Evolutionary conservation across 2,797 vertebrate genomes (phyloP), one percentile per base, ranked within the genome.

Genomic region (Prionace glauca): DNA sequence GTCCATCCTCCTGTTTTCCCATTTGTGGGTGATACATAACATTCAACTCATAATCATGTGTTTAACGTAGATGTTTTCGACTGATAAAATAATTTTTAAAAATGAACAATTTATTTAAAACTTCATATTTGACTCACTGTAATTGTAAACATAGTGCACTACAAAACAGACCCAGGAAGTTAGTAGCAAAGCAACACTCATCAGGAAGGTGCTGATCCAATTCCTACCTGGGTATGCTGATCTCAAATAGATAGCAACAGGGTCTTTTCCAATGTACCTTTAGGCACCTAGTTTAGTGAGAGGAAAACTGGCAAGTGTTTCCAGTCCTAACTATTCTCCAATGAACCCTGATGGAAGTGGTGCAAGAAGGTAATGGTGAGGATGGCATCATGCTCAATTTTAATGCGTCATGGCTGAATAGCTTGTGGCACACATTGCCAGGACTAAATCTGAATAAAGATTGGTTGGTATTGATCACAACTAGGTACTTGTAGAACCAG

Each of bases 221-320:
- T 86, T 41, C 81, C 41, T 24, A 24, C 98, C 97, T 99, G 98
- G 98, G 24, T 77, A 10, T 87, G 41, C 18, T 87, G 45, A 87
- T 87, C 45, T 87, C 86, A 87, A 56, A 24, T 41, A 22, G 8
- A 18, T 56, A 56, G 45, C 24, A 45, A 45, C 12, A 24, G 11
- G 26, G 86, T 24, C 22, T 77, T 10, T 56, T 56, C 56, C 86
- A 26, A 56, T 16, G 36, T 1, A 7, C 84, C 84, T 87, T 45
- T 50, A 45, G 36, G 72, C 72, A 32, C 29, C 29, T 74, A 32
- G 72, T 74, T 32, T 74, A 74, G 72, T 0, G 2, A 74, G 72
- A 74, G 72, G 72, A 10, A 74, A 74, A 74, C 71, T 74, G 72
- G 72, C 72, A 74, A 74, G 72, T 74, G 12, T 77, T 77, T 77